A percentile compares a stretch with the other conserved stretches of the same genome.
Evolutionary conservation across 2,888 invertebrate genomes (phyloP).

Genomic region (Oxycera nigricornis): DNA sequence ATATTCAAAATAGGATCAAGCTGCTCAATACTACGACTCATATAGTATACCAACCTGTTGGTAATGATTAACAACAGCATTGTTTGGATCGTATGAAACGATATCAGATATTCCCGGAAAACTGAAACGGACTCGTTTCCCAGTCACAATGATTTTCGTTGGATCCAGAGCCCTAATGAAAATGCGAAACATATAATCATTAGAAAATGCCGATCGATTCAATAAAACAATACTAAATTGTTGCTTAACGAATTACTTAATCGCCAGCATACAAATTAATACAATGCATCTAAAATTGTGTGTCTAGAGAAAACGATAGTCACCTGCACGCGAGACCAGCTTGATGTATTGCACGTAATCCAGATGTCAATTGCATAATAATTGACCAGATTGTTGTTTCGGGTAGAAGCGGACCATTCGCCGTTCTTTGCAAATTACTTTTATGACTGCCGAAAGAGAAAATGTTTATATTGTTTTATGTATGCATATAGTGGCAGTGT

Average conservation of each 20-base stretch:
- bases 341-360: slow-evolving; percentile 87
- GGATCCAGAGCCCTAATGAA: slow-evolving; percentile 81
- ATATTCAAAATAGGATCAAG: background rate
- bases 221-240: background rate
- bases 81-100: slow-evolving; percentile 75
- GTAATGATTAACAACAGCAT: slow-evolving; percentile 74
- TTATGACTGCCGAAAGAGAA: slow-evolving; percentile 57
- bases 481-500: background rate
- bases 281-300: slow-evolving; percentile 19
- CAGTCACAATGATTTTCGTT: slow-evolving; percentile 86
- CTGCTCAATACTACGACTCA: background rate
- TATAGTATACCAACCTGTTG: slow-evolving; percentile 65
- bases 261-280: background rate
- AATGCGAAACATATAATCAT: slow-evolving; percentile 37
- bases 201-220: slow-evolving; percentile 2
- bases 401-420: slow-evolving; percentile 80
- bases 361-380: slow-evolving; percentile 93
- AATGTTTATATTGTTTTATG: background rate
- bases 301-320: slow-evolving; percentile 1
- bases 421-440: slow-evolving; percentile 60
- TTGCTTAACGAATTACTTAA: slow-evolving; percentile 3
- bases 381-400: slow-evolving; percentile 95
- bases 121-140: slow-evolving; percentile 80
- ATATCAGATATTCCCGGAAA: slow-evolving; percentile 84
- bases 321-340: slow-evolving; percentile 71